Evolutionary conservation across 2,888 invertebrate species (phyloP).

Genomic region (Timandra comae): DNA sequence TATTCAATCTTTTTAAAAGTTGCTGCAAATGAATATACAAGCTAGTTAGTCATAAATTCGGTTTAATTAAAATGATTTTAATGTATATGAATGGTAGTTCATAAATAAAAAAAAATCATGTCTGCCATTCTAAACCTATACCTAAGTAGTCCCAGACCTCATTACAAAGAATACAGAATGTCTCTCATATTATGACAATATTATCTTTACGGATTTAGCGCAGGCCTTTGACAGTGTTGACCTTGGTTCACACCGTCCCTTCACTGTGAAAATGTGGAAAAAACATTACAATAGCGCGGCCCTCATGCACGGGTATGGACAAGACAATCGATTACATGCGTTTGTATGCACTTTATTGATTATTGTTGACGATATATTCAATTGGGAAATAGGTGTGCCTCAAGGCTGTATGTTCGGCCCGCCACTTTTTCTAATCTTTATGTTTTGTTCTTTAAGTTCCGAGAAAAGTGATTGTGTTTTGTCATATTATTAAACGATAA

Average conservation of each 20-base stretch:
- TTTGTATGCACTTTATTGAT: slow-evolving; percentile 68
- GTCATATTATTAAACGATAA: no score
- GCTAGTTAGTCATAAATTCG: no score
- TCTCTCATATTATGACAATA: slow-evolving; percentile 12
- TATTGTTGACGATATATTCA: slow-evolving; percentile 58
- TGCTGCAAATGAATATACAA: no score
- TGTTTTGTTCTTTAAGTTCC: slow-evolving; percentile 13
- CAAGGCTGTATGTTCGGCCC: slow-evolving; percentile 43
- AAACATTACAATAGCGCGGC: slow-evolving; percentile 63
- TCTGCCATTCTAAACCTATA: no score
- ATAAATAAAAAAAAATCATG: no score
- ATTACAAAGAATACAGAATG: background rate
- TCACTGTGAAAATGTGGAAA: slow-evolving; percentile 72
- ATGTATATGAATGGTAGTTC: no score
- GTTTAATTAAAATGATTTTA: no score
- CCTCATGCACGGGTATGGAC: slow-evolving; percentile 57
- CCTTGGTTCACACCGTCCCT: slow-evolving; percentile 75
- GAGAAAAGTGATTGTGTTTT: background rate
- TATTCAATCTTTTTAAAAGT: no score
- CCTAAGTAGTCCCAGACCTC: background rate
- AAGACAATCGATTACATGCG: slow-evolving; percentile 69
- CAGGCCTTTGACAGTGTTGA: slow-evolving; percentile 62
- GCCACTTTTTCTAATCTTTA: slow-evolving; percentile 28
- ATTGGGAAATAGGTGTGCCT: slow-evolving; percentile 55
- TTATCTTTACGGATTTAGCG: slow-evolving; percentile 33